phyloP scores from a whole-genome alignment of 2,888 invertebrate species.

The Thymelicus lineola region DNA sequence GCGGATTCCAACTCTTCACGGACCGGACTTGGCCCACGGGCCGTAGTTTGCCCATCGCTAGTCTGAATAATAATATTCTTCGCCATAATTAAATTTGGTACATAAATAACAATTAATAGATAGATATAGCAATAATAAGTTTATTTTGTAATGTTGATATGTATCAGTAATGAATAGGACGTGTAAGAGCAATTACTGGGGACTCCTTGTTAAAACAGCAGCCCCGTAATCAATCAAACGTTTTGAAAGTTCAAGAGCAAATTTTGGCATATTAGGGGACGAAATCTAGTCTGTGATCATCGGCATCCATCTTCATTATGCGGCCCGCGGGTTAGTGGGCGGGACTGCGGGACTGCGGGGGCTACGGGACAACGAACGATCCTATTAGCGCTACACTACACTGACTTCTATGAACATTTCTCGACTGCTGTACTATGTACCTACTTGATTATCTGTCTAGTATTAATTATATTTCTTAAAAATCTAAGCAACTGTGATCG shows the following conservation, averaged over 20 bases:
- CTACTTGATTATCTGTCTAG: no score
- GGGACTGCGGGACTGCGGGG: background rate
- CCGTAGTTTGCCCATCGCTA: no score
- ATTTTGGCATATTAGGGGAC: conserved; percentile 20
- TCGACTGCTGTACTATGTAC: background rate
- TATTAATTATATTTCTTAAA: no score
- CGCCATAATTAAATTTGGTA: no score
- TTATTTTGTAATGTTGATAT: background rate
- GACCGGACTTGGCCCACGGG: no score
- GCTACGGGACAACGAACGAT: background rate
- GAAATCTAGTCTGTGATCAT: conserved; percentile 12
- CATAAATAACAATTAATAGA: no score
- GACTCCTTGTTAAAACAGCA: background rate
- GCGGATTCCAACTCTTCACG: no score
- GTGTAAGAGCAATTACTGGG: conserved; percentile 6
- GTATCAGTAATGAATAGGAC: background rate
- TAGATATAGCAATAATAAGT: no score
- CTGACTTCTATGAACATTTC: background rate
- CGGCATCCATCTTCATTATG: conserved; percentile 26
- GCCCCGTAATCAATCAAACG: conserved; percentile 25
- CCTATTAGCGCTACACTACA: background rate
- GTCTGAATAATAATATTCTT: no score
- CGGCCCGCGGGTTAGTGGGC: background rate
- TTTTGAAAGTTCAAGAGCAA: conserved; percentile 13
- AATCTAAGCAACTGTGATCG: no score